A percentile compares a stretch with the other conserved stretches of the same genome.
phyloP scores from a whole-genome alignment of 1,140 invertebrate species.

The Drosophila aff. region DNA sequence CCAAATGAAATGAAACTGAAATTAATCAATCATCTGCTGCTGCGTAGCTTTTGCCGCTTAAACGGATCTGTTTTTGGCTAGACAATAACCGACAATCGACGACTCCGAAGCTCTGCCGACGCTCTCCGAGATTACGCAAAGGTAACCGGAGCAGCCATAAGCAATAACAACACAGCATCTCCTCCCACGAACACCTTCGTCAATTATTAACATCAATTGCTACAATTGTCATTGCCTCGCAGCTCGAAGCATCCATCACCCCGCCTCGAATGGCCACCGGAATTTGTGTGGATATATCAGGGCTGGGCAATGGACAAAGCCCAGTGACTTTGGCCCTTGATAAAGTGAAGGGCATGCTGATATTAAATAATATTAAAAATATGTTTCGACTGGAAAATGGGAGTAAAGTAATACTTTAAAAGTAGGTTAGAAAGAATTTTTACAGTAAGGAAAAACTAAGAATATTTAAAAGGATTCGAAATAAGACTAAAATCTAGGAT shows the following conservation, averaged over 20 bases:
- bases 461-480: too few species aligned
- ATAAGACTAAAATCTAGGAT: too few species aligned
- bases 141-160: constrained; percentile 42
- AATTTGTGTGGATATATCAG: constrained; percentile 15
- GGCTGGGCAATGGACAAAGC: constrained; percentile 24
- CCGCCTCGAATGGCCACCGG: neutral
- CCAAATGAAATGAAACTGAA: constrained; percentile 82
- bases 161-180: constrained; percentile 38
- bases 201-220: constrained; percentile 84
- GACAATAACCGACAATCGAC: constrained; percentile 46
- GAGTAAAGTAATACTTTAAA: too few species aligned
- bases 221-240: constrained; percentile 78
- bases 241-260: constrained; percentile 43
- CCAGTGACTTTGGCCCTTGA: too few species aligned
- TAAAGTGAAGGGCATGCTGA: too few species aligned
- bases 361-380: too few species aligned
- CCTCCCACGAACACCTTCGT: constrained; percentile 74
- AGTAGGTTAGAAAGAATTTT: too few species aligned
- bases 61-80: constrained; percentile 70
- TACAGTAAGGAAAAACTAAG: too few species aligned
- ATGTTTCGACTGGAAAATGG: too few species aligned
- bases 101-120: constrained; percentile 24
- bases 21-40: constrained; percentile 83
- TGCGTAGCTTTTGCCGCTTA: constrained; percentile 45
- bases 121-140: constrained; percentile 75